phyloP scores from a whole-genome alignment of 2,888 invertebrate species.

The Thysanoteuthis rhombus region DNA sequence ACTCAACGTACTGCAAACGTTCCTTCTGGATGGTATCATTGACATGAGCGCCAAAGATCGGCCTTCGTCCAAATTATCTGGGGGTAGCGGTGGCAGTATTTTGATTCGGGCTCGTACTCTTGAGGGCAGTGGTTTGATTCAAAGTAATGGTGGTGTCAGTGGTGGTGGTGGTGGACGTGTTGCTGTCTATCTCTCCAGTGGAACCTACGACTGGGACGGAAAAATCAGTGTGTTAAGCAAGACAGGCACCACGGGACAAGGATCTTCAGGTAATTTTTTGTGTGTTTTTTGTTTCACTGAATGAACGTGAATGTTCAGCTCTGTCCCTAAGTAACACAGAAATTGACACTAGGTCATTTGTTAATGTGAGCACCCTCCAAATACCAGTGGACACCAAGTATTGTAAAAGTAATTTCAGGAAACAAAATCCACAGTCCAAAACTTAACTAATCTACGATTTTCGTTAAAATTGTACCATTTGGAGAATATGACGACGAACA shows the following conservation, averaged over 20 bases:
- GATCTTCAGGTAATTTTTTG: constrained; percentile 35
- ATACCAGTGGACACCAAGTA: too few species aligned
- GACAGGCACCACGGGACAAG: constrained; percentile 38
- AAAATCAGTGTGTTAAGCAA: constrained; percentile 33
- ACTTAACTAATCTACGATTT: too few species aligned
- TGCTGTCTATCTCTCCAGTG: constrained; percentile 32
- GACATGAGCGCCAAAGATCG: constrained; percentile 46
- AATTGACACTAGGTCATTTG: too few species aligned
- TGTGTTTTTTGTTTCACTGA: not conserved
- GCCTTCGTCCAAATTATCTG: constrained; percentile 26
- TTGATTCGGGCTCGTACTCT: constrained; percentile 39
- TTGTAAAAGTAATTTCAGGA: too few species aligned
- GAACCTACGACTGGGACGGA: not conserved
- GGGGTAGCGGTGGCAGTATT: constrained; percentile 53
- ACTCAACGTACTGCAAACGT: constrained; percentile 35
- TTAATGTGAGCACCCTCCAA: too few species aligned
- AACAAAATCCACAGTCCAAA: too few species aligned
- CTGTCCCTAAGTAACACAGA: too few species aligned
- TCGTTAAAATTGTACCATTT: too few species aligned
- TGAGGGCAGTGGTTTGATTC: constrained; percentile 44
- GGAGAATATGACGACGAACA: too few species aligned
- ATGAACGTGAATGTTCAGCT: too few species aligned
- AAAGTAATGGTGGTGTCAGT: constrained; percentile 43
- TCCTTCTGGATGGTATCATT: constrained; percentile 43
- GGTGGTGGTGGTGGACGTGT: constrained; percentile 53